Percentiles rank a stretch among this genome's conserved stretches.
Conservation (phyloP, 1,140 invertebrate genomes). For the Temnothorax nylanderi region DNA sequence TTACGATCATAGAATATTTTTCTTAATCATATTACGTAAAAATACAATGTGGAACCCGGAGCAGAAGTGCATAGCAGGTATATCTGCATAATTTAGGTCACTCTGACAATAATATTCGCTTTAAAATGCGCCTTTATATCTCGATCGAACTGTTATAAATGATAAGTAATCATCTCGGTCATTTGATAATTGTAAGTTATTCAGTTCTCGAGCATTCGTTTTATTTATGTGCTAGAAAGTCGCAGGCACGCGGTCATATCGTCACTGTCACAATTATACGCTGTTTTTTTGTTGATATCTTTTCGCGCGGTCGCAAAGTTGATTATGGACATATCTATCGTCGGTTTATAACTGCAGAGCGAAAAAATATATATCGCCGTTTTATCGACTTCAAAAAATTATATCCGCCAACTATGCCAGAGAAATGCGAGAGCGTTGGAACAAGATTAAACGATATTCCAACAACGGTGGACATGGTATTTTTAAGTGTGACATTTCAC, state of each 20-base stretch:
- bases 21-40: not conserved
- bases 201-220: not conserved
- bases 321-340: not conserved
- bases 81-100: not conserved
- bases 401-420: not conserved
- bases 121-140: not conserved
- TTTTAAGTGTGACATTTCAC: not conserved
- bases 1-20: not conserved
- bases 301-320: not conserved
- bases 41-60: not conserved
- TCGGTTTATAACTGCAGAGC: not conserved
- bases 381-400: not conserved
- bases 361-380: not conserved
- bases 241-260: not conserved
- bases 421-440: not conserved
- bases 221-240: not conserved
- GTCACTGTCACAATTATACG: slow-evolving; percentile 6
- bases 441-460: slow-evolving; percentile 10
- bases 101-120: not conserved
- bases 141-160: not conserved
- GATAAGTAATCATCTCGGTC: not conserved
- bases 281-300: not conserved
- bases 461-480: not conserved
- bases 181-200: not conserved
- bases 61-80: not conserved